phyloP scores from a whole-genome alignment of 2,113 vertebrate species.

The Leptobrachium ailaonicum region DNA sequence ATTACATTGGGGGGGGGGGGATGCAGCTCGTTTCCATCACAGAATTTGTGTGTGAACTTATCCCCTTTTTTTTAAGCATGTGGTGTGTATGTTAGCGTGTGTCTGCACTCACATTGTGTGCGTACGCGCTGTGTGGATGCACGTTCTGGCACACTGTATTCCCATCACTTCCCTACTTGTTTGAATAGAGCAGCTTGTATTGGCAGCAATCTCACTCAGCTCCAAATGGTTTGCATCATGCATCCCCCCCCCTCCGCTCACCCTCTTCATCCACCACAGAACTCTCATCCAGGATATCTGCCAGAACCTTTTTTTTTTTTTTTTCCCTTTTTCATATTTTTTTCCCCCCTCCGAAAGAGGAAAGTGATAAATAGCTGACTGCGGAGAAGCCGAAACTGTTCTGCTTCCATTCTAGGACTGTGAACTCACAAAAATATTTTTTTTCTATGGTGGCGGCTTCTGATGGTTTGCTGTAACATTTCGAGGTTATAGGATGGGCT shows the following conservation, averaged over 20 bases:
- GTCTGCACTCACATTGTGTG: conserved; percentile 13
- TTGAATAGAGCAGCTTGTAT: conserved; percentile 99
- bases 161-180: conserved; percentile 99
- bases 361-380: conserved; percentile 80
- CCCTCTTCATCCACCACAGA: conserved; percentile 68
- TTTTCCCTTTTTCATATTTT: conserved; percentile 32
- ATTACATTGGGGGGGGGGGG: not conserved
- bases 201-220: conserved; percentile 88
- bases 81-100: conserved; percentile 29
- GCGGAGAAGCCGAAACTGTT: conserved; percentile 77
- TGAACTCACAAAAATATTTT: conserved; percentile 66
- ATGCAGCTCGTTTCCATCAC: conserved; percentile 80
- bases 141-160: conserved; percentile 96
- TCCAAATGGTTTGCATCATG: conserved; percentile 99
- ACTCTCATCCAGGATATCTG: conserved; percentile 76
- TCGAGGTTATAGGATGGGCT: conserved; percentile 1
- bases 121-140: conserved; percentile 60
- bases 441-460: conserved; percentile 12
- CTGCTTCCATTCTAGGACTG: conserved; percentile 47
- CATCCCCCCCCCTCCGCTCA: conserved; percentile 82
- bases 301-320: conserved; percentile 73
- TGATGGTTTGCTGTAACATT: conserved; percentile 27
- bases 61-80: conserved; percentile 34
- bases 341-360: conserved; percentile 57
- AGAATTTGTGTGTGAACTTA: conserved; percentile 50